phyloP scores from a whole-genome alignment of 2,888 invertebrate species.

The Cryptocephalus moraei region DNA sequence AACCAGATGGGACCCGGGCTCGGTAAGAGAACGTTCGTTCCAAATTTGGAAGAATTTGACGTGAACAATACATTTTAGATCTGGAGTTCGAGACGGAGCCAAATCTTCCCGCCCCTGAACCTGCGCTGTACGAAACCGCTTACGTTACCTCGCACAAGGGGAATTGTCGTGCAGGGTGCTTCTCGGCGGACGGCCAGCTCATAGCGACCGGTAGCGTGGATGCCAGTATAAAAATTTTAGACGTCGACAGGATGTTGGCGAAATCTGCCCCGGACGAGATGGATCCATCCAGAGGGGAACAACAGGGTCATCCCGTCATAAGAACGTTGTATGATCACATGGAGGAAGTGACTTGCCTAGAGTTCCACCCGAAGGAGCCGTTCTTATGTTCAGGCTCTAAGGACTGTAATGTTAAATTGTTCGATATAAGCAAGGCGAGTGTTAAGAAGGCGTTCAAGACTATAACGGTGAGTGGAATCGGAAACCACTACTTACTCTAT shows the following conservation, averaged over 20 bases:
- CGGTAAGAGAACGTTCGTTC: conserved; percentile 20
- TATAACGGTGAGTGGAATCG: conserved; percentile 54
- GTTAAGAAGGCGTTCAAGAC: conserved; percentile 97
- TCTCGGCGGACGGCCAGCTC: conserved; percentile 88
- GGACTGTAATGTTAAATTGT: conserved; percentile 90
- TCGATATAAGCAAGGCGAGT: conserved; percentile 97
- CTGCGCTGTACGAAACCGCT: conserved; percentile 95
- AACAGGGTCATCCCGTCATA: conserved; percentile 96
- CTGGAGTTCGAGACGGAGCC: conserved; percentile 96
- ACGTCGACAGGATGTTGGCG: conserved; percentile 97
- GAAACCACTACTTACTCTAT: neutral
- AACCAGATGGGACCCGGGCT: conserved; percentile 59
- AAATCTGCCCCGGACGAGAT: conserved; percentile 91
- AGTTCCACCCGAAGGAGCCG: conserved; percentile 94
- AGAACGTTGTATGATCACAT: conserved; percentile 95
- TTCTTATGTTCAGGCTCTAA: conserved; percentile 90
- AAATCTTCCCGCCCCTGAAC: conserved; percentile 86
- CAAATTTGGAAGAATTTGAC: neutral
- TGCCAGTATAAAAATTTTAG: conserved; percentile 96
- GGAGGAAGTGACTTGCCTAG: conserved; percentile 92
- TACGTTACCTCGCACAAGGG: conserved; percentile 98
- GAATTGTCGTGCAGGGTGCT: conserved; percentile 90
- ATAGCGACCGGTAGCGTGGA: conserved; percentile 98
- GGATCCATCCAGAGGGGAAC: conserved; percentile 72
- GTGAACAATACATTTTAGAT: conserved; percentile 44